phyloP scores from a whole-genome alignment of 2,888 invertebrate genomes.

The Branchipolynoe longqiensis region DNA sequence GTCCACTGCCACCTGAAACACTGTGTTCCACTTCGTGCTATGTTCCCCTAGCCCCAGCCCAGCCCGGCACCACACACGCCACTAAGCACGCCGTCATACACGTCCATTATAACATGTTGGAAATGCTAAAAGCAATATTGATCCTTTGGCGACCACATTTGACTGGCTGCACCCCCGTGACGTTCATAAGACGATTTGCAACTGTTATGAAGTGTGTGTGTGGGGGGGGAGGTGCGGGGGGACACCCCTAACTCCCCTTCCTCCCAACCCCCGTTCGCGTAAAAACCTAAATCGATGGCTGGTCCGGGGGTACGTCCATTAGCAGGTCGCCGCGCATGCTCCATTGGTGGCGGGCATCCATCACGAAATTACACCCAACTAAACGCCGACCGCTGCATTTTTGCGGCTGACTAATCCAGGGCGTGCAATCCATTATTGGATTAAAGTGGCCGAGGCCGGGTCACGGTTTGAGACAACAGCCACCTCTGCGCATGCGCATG shows the following conservation, averaged over 20 bases:
- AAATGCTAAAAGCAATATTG: conserved; percentile 31
- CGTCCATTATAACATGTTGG: background rate
- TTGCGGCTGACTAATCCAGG: background rate
- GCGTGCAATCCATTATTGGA: conserved; percentile 45
- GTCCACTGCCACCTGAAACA: no score
- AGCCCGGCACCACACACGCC: no score
- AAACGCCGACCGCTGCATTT: background rate
- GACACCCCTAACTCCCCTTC: no score
- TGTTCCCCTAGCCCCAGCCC: no score
- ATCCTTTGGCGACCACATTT: background rate
- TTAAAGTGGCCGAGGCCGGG: conserved; percentile 30
- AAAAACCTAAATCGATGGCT: conserved; percentile 44
- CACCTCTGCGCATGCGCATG: no score
- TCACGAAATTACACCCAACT: conserved; percentile 36
- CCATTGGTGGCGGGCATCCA: conserved; percentile 36
- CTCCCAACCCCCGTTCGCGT: conserved; percentile 16
- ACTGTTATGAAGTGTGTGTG: conserved; percentile 42
- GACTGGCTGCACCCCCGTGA: background rate
- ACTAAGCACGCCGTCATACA: no score
- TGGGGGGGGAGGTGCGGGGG: no score
- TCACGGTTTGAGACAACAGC: background rate
- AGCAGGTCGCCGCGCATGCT: conserved; percentile 23
- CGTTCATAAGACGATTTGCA: conserved; percentile 51
- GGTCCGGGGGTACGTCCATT: background rate
- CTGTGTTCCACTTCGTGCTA: no score